These are phyloP conservation scores for Pithecia hirsuta DNA, from an alignment of 2,797 vertebrate genomes.

Conservation along the genomic window DNA sequence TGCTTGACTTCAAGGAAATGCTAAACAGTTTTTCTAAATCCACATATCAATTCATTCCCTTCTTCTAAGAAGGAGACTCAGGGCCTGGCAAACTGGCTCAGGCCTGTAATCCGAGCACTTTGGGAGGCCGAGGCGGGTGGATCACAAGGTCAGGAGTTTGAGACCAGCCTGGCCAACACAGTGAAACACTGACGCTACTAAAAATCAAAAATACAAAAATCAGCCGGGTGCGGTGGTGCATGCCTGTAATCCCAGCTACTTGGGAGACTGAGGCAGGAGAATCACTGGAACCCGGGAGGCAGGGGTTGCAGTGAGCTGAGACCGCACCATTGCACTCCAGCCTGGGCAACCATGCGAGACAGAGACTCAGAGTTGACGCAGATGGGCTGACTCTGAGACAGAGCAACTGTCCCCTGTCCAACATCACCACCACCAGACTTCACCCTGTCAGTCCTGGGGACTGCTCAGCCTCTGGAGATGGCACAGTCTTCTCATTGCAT, in stretches of 20 bases:
- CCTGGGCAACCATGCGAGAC: rapidly evolving
- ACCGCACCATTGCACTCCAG: not conserved
- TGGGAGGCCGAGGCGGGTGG: no score
- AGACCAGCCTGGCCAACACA: no score
- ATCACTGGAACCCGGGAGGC: no score
- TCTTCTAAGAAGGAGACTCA: not conserved
- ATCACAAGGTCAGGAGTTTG: no score
- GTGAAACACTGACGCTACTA: no score
- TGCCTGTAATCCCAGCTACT: not conserved
- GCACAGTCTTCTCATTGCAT: not conserved
- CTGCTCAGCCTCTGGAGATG: no score
- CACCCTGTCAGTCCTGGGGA: rapidly evolving
- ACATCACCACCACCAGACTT: not conserved
- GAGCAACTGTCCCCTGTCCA: not conserved
- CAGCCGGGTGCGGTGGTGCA: not conserved
- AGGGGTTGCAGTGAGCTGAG: not conserved
- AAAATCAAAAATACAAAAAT: not conserved
- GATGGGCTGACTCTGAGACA: not conserved
- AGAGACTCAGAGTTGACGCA: not conserved
- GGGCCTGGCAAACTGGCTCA: no score
- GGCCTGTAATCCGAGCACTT: no score
- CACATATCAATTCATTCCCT: not conserved
- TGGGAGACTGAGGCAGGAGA: not conserved
- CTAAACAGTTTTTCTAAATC: not conserved
- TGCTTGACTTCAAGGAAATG: not conserved